Conservation (phyloP, 2,797 vertebrate genomes). For the Gymnodraco acuticeps region DNA sequence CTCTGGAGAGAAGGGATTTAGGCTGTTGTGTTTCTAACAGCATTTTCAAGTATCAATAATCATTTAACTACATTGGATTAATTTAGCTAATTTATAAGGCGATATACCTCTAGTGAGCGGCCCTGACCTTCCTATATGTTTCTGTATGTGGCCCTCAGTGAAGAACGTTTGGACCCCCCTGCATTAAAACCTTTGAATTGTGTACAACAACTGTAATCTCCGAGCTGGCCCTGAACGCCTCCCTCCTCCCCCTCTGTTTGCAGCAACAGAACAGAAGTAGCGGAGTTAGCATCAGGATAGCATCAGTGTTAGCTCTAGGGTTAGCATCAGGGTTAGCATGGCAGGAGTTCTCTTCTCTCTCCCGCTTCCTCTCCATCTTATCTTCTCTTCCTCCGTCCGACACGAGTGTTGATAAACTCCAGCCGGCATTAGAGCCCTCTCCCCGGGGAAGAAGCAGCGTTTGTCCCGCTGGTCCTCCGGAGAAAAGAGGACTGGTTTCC, state of each 20-base stretch:
- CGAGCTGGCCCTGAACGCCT: constrained; percentile 4
- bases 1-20: too few species aligned
- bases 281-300: neutral
- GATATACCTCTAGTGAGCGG: too few species aligned
- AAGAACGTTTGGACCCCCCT: too few species aligned
- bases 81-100: too few species aligned
- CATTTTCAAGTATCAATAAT: too few species aligned
- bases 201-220: too few species aligned
- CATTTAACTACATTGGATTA: too few species aligned
- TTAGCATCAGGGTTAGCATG: constrained; percentile 60
- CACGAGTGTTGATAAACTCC: neutral
- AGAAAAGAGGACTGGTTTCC: constrained; percentile 49
- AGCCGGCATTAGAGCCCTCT: neutral
- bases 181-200: too few species aligned
- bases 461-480: constrained; percentile 13
- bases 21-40: too few species aligned
- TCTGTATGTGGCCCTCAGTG: too few species aligned
- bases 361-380: constrained; percentile 43
- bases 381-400: constrained; percentile 30
- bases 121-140: too few species aligned
- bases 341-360: constrained; percentile 60
- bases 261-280: constrained; percentile 62
- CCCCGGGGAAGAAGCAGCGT: neutral
- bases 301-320: too few species aligned
- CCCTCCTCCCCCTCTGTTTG: constrained; percentile 63